Percentiles rank a stretch among this genome's conserved stretches.
Evolutionary conservation across 2,113 vertebrate species (phyloP).

Genomic region (Vidua macroura): DNA sequence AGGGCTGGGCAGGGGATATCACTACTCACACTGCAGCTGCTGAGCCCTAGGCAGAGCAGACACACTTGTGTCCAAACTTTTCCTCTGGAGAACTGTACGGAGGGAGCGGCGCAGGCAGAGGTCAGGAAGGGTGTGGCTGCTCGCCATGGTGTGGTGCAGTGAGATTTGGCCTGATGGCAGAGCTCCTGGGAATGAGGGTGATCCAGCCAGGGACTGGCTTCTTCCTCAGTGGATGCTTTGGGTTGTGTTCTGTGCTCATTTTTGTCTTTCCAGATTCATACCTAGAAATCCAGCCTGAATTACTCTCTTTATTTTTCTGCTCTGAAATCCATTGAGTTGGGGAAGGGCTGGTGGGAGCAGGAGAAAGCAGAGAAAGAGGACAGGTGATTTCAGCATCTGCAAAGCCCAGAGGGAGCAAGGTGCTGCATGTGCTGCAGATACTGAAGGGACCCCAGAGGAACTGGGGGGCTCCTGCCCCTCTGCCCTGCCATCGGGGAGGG

Average conservation of each 20-base stretch:
- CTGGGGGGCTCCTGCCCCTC: not conserved
- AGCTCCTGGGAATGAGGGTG: not conserved
- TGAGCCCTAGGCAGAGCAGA: not conserved
- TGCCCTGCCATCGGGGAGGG: accelerated
- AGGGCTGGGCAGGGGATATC: not conserved
- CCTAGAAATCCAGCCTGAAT: not conserved
- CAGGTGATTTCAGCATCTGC: not conserved
- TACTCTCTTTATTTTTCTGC: not conserved
- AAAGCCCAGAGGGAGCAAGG: accelerated
- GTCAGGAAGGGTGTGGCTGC: not conserved
- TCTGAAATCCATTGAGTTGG: not conserved
- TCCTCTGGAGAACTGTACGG: not conserved
- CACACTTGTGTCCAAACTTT: not conserved
- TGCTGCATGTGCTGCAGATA: not conserved
- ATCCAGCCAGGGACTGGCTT: not conserved
- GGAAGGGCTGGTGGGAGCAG: not conserved
- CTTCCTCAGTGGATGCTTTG: not conserved
- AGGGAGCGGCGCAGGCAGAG: not conserved
- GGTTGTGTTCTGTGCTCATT: not conserved
- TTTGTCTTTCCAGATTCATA: not conserved
- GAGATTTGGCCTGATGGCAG: not conserved
- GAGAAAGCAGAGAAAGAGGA: not conserved
- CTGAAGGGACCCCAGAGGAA: not conserved
- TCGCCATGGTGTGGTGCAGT: accelerated
- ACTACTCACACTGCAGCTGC: not conserved